Base-by-base conservation (phyloP, 2,888 invertebrate genomes). In the Panorpa germanica region DNA sequence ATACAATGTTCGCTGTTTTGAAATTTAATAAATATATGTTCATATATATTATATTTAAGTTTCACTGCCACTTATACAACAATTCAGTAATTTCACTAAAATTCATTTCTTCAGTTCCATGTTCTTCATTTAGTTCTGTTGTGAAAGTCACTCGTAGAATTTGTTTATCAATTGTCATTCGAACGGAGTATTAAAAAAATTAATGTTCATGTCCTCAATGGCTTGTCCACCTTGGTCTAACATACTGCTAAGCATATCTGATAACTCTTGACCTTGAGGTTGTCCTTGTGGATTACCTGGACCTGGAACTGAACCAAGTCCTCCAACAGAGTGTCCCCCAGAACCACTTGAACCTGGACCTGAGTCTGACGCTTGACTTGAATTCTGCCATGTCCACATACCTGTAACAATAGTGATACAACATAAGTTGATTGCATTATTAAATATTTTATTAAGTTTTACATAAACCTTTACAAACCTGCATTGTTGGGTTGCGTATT, bases 181-280 rank as follows among this genome's bases (percentile, higher is more conserved):
- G 46, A 76, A 77, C 42, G 65, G 69, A 42, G 82, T 73, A 50
- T 77, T 85, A 53, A 88, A 88, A 85, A 88, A 88, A 45, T 73
- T 73, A 42, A 88, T 67, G 48, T 78, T 80, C 45, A 88, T 64
- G 53, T 88, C 88, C 51, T 86, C 86, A 16, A 81, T 73, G 34
- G 80, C 65, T 21, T 78, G 66, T 29, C 73, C 78, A 43, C 75
- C 71, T 50, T 82, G 82, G 55, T 86, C 82, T 34, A 59, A 61
- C 33, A 90, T 59, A 71, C 90, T 86, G 56, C 88, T 86, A 44
- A 90, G 60, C 86, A 90, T 86, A 46, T 90, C 88, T 10, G 83
- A 78, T 33, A 88, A 65, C 57, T 86, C 86, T 45, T 75, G 77
- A 5, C 71, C 72, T 42, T 71, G 71, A 22, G 73, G 69, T 17